These are phyloP conservation scores for Crambe crambe DNA, from an alignment of 37 sponge, comb jelly and placozoan species.

Conservation along the genomic window DNA sequence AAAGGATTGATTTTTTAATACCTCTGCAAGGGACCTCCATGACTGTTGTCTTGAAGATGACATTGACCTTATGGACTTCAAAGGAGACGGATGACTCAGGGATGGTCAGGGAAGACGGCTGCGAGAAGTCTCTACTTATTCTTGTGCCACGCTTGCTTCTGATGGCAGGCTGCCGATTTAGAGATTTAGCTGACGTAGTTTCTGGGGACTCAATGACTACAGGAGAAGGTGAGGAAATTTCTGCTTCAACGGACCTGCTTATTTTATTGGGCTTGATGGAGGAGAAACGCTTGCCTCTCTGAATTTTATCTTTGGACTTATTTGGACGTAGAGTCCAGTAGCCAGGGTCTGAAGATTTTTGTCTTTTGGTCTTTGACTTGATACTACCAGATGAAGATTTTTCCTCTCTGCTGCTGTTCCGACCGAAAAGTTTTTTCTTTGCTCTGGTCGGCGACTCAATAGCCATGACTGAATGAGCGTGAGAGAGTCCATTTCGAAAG, in stretches of 20 bases:
- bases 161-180: neutral
- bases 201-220: neutral
- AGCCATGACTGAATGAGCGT: neutral
- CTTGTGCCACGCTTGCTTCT: neutral
- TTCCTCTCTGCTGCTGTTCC: neutral
- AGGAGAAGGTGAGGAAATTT: neutral
- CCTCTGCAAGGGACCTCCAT: constrained; percentile 39
- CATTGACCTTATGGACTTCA: constrained; percentile 11
- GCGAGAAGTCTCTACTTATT: neutral
- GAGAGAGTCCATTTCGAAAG: neutral
- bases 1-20: no score
- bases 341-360: neutral
- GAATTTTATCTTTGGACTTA: neutral
- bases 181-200: neutral
- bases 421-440: neutral
- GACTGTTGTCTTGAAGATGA: neutral
- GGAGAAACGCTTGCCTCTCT: neutral
- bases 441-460: neutral
- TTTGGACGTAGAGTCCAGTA: neutral
- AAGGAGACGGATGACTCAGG: constrained; percentile 38
- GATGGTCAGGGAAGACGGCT: neutral
- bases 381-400: neutral
- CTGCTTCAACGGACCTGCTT: neutral
- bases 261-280: neutral
- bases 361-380: neutral